Conservation (phyloP, 2,797 vertebrate species). For the Brachyalestes nurse region DNA sequence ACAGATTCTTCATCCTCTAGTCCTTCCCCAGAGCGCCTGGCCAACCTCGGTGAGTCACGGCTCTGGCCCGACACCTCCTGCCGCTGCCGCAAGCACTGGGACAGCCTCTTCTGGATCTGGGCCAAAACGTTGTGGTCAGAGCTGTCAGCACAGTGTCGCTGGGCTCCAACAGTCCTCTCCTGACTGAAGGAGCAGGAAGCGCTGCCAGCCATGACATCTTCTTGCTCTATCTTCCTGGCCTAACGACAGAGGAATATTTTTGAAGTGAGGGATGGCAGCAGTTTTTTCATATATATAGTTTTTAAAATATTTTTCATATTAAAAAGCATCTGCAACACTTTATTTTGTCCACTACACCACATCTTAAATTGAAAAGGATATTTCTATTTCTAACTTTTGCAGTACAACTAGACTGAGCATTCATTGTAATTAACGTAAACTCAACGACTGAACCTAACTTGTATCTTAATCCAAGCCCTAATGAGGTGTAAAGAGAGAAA, state of each 20-base stretch:
- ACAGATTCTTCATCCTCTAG: constrained; percentile 80
- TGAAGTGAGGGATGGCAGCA: not conserved
- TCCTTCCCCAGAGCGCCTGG: constrained; percentile 71
- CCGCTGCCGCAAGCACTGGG: constrained; percentile 78
- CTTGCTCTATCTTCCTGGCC: constrained; percentile 87
- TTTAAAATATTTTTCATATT: too few species aligned
- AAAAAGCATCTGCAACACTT: not conserved
- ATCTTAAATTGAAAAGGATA: not conserved
- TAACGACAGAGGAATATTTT: constrained; percentile 26
- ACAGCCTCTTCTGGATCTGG: constrained; percentile 80
- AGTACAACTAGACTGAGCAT: not conserved
- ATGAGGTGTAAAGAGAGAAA: too few species aligned
- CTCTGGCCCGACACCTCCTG: constrained; percentile 65
- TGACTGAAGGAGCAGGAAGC: constrained; percentile 90
- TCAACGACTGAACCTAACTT: not conserved
- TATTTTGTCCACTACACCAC: not conserved
- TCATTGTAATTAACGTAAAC: not conserved
- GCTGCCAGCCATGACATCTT: constrained; percentile 82
- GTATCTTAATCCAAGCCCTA: not conserved
- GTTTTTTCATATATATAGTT: too few species aligned
- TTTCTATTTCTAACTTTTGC: not conserved
- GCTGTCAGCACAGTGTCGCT: constrained; percentile 82
- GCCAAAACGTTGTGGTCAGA: constrained; percentile 86
- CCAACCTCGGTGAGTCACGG: constrained; percentile 72
- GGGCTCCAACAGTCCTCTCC: constrained; percentile 73